A percentile compares a stretch with the other conserved stretches of the same genome.
phyloP scores from a whole-genome alignment of 2,797 vertebrate species.

The Rhinogobio ventralis region DNA sequence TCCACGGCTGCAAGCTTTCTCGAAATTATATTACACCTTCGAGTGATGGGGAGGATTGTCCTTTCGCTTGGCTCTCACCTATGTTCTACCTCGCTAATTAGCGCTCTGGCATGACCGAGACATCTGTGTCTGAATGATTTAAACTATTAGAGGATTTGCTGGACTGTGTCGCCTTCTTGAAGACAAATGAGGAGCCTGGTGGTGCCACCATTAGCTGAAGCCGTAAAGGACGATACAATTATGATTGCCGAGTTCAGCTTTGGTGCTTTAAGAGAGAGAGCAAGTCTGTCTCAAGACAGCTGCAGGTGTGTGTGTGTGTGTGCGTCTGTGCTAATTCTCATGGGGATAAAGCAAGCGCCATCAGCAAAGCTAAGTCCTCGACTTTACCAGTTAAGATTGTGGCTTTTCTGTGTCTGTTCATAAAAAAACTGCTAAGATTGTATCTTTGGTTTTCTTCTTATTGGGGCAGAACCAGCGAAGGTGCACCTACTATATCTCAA shows the following conservation, averaged over 20 bases:
- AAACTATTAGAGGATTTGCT: slow-evolving; percentile 57
- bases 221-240: slow-evolving; percentile 11
- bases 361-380: slow-evolving; percentile 32
- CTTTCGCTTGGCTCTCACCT: slow-evolving; percentile 52
- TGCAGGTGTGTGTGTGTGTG: slow-evolving; percentile 20
- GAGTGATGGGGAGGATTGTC: slow-evolving; percentile 44
- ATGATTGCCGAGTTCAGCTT: slow-evolving; percentile 28
- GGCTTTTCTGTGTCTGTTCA: background rate
- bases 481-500: background rate
- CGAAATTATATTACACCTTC: slow-evolving; percentile 41
- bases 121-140: slow-evolving; percentile 58
- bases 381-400: background rate
- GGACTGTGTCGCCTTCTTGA: slow-evolving; percentile 44
- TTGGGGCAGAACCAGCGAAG: background rate
- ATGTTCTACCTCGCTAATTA: slow-evolving; percentile 55
- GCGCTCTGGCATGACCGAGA: slow-evolving; percentile 55
- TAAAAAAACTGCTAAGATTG: background rate
- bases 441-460: background rate
- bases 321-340: slow-evolving; percentile 43
- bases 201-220: slow-evolving; percentile 37
- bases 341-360: slow-evolving; percentile 29
- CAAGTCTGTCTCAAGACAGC: background rate
- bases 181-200: slow-evolving; percentile 54
- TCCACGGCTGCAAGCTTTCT: background rate
- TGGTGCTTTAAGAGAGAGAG: slow-evolving; percentile 21